Percentiles rank a stretch among this genome's conserved stretches.
These are phyloP conservation scores for Momotus momota DNA, from an alignment of 2,797 vertebrate species.

Conservation along the genomic window DNA sequence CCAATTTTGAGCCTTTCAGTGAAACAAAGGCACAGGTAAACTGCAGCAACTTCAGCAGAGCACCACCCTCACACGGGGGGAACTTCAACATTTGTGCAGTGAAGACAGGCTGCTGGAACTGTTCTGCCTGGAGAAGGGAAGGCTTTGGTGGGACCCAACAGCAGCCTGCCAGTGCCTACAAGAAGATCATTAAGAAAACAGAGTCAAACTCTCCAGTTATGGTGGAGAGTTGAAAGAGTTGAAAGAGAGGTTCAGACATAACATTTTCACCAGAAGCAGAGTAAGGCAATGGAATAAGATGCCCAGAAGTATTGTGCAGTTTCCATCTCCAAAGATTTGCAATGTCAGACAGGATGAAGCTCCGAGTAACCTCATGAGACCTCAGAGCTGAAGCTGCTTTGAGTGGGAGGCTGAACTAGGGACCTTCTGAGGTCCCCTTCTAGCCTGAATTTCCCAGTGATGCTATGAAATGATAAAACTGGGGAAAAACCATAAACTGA, in stretches of 20 bases:
- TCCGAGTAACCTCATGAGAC: background rate
- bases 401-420: background rate
- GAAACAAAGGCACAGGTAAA: background rate
- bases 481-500: background rate
- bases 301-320: background rate
- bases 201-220: background rate
- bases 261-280: background rate
- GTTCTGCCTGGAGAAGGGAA: background rate
- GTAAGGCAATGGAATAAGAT: background rate
- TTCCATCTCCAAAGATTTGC: background rate
- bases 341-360: background rate
- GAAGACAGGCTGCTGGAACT: background rate
- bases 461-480: background rate
- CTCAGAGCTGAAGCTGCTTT: background rate
- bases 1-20: background rate
- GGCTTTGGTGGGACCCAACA: background rate
- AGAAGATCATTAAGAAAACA: background rate
- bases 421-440: background rate
- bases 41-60: background rate
- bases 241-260: background rate
- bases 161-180: background rate
- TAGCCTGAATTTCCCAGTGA: background rate
- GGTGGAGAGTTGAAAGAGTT: background rate
- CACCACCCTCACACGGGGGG: fast-evolving
- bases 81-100: background rate